These are phyloP conservation scores for Argyrosomus japonicus DNA, from an alignment of 2,113 vertebrate genomes.

Conservation along the genomic window DNA sequence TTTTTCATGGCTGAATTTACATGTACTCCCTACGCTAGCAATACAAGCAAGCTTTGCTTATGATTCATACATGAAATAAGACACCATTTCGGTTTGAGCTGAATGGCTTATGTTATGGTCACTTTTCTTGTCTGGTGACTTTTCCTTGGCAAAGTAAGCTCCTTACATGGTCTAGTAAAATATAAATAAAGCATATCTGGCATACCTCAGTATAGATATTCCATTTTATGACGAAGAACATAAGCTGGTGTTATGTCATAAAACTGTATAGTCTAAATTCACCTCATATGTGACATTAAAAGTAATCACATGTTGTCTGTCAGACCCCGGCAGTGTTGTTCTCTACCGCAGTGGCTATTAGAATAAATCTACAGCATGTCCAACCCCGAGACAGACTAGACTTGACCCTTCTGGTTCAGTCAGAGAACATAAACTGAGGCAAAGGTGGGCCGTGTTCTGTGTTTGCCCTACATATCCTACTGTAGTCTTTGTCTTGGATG, in stretches of 20 bases:
- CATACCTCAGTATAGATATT: slow-evolving; percentile 47
- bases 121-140: slow-evolving; percentile 69
- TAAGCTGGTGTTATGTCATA: slow-evolving; percentile 29
- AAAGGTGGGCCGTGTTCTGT: slow-evolving; percentile 47
- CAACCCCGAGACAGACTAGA: slow-evolving; percentile 28
- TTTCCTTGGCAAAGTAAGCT: slow-evolving; percentile 49
- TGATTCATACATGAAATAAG: slow-evolving; percentile 40
- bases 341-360: slow-evolving; percentile 16
- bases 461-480: slow-evolving; percentile 64
- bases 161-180: slow-evolving; percentile 53
- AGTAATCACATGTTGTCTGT: slow-evolving; percentile 39
- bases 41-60: neutral
- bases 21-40: neutral
- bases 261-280: slow-evolving; percentile 63
- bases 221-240: slow-evolving; percentile 25
- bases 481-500: slow-evolving; percentile 75
- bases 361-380: slow-evolving; percentile 13
- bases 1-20: slow-evolving; percentile 37
- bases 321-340: slow-evolving; percentile 5
- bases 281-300: slow-evolving; percentile 54
- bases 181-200: slow-evolving; percentile 60
- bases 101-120: slow-evolving; percentile 46
- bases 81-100: slow-evolving; percentile 24
- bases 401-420: slow-evolving; percentile 42
- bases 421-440: slow-evolving; percentile 55